Percentiles rank a stretch among this genome's conserved stretches.
Conservation (phyloP, 2,113 vertebrate genomes). For the Tupaia tana region DNA sequence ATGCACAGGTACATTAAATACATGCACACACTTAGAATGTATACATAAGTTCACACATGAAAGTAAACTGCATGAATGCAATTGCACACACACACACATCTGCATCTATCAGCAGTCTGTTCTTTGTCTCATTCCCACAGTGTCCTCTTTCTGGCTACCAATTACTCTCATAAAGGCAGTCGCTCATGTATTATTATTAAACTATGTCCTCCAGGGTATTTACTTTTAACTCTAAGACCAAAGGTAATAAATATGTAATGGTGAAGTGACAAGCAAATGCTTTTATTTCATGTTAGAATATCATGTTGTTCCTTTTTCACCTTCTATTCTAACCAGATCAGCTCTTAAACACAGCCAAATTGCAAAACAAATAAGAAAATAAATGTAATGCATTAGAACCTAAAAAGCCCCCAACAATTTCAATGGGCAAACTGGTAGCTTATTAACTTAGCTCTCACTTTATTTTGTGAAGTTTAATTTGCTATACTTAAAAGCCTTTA, state of each 20-base stretch:
- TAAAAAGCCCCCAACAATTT: constrained; percentile 3
- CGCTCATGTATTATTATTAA: background rate
- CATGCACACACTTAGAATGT: background rate
- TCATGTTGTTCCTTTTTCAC: background rate
- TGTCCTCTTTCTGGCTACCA: background rate
- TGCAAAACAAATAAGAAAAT: background rate
- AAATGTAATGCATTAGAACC: background rate
- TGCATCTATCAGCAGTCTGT: background rate
- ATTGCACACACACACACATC: background rate
- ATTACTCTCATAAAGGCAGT: background rate
- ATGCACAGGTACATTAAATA: no score
- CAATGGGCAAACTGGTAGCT: background rate
- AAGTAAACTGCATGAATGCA: no score
- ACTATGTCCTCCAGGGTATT: background rate
- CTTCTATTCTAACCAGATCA: background rate
- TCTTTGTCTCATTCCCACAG: background rate
- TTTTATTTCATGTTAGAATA: background rate
- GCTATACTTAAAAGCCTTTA: background rate
- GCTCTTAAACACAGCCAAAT: background rate
- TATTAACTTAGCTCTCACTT: constrained; percentile 18
- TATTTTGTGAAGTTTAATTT: constrained; percentile 26
- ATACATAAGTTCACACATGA: background rate
- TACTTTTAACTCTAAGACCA: background rate
- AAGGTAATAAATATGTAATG: background rate
- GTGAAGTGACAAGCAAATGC: background rate